Evolutionary conservation across 2,113 vertebrate genomes (phyloP).

Genomic region (Pachyramphus minor): DNA sequence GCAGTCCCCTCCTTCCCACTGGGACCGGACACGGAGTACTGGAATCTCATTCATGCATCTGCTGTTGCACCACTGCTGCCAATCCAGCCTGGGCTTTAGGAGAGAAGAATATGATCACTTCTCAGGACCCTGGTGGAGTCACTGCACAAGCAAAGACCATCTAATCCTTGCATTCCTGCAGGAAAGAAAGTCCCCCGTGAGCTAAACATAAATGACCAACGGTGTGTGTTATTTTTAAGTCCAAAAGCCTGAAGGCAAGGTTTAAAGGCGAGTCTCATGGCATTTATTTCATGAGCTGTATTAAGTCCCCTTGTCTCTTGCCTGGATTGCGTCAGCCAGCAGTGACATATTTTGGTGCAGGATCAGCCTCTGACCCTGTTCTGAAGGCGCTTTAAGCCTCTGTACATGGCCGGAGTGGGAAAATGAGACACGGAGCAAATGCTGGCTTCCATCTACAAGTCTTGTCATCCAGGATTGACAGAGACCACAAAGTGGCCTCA

Average conservation of each 20-base stretch:
- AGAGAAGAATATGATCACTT: conserved; percentile 40
- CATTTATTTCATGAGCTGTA: conserved; percentile 50
- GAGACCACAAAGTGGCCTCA: background rate
- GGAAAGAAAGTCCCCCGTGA: conserved; percentile 18
- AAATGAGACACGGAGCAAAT: conserved; percentile 39
- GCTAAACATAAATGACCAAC: conserved; percentile 51
- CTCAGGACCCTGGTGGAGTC: background rate
- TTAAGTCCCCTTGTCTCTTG: conserved; percentile 67
- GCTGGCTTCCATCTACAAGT: conserved; percentile 12
- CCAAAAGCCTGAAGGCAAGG: conserved; percentile 34
- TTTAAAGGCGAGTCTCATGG: conserved; percentile 33
- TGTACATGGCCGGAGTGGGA: background rate
- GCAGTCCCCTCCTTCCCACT: background rate
- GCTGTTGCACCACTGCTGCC: conserved; percentile 12
- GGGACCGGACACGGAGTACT: accelerated
- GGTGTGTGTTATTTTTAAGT: conserved; percentile 61
- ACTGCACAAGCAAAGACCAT: background rate
- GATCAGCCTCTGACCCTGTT: background rate
- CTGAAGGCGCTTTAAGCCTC: conserved; percentile 13
- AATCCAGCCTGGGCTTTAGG: conserved; percentile 13
- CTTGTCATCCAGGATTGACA: conserved; percentile 34
- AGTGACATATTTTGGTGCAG: conserved; percentile 44
- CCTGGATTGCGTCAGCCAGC: conserved; percentile 25
- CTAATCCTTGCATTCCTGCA: conserved; percentile 63
- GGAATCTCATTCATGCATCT: conserved; percentile 63